Evolutionary conservation across 2,888 invertebrate species (phyloP), one percentile per base, ranked within the genome.

Genomic region (Spisula subtruncata): DNA sequence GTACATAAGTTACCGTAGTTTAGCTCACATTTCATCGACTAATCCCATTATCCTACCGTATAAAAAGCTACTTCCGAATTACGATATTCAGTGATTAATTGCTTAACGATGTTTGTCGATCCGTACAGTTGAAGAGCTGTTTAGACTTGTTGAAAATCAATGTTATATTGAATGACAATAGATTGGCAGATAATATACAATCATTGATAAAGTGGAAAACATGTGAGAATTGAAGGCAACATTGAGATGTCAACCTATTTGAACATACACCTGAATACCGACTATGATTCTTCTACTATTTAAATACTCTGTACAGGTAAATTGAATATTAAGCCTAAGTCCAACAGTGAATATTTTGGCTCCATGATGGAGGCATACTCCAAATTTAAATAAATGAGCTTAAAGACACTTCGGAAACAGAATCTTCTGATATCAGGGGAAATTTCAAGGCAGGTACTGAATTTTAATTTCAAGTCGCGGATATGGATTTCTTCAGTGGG

Each of bases 1-100:
- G 10, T 25, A 46, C 41, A n/a, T 29, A 35, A 85, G 35, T 35
- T 79, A 85, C 6, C 16, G 12, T 10, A 79, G 35, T 56, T 29
- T 56, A 8, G 75, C 87, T 80, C 20, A 16, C 35, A 71, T 46
- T 20, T 32, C 35, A 35, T 32, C 1, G 29, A n/a, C 10, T 81
- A 88, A 81, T 84, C 85, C 60, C 66, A 80, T 88, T 81, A 84
- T 81, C 85, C 66, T 35, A 60, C 20, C 18, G 41, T 84, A 81
- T 84, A 85, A 81, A 83, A 88, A 66, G 84, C 87, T 88, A 88
- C 83, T 83, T 88, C 83, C 87, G 87, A 87, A 87, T n/a, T 66
- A 29, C 71, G 41, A 81, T 88, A 88, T 85, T 20, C 66, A 83
- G 71, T 88, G 88, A 88, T 88, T 88, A 85, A 88, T 88, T 81